Conservation (phyloP, 2,888 invertebrate species). For the Drosophila niveifrons region DNA sequence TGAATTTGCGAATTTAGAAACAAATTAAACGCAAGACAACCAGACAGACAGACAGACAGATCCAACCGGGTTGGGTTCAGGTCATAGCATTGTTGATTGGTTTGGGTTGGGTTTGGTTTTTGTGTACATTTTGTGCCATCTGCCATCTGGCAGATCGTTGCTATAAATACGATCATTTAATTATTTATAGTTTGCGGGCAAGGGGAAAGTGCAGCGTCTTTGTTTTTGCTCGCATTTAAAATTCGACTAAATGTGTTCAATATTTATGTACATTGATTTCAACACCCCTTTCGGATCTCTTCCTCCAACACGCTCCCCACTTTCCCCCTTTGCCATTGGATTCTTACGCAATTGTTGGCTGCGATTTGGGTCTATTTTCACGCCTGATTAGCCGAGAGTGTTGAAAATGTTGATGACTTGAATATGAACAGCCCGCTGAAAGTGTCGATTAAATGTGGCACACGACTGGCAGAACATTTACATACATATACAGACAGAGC, state of each 20-base stretch:
- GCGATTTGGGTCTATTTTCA: slow-evolving; percentile 56
- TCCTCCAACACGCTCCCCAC: not conserved
- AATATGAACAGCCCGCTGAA: slow-evolving; percentile 33
- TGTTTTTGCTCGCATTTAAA: slow-evolving; percentile 5
- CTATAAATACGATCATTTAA: slow-evolving; percentile 47
- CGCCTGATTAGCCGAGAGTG: slow-evolving; percentile 71
- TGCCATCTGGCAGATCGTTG: slow-evolving; percentile 27
- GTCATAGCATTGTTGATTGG: not conserved
- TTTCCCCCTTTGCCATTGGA: not conserved
- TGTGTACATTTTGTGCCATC: slow-evolving; percentile 38
- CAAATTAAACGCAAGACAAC: slow-evolving; percentile 2
- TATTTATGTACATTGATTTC: slow-evolving; percentile 59
- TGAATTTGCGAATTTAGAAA: slow-evolving; percentile 45
- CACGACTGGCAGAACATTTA: slow-evolving; percentile 47
- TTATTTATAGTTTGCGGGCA: slow-evolving; percentile 41
- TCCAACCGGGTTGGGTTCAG: not conserved
- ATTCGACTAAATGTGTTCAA: slow-evolving; percentile 20
- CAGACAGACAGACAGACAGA: not conserved
- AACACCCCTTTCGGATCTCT: slow-evolving; percentile 38
- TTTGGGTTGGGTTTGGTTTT: slow-evolving; percentile 7
- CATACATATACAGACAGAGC: not conserved
- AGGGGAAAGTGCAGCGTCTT: not conserved
- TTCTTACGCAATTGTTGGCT: slow-evolving; percentile 55
- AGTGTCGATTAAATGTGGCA: slow-evolving; percentile 70
- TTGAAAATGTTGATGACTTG: slow-evolving; percentile 67